Evolutionary conservation across 2,888 invertebrate genomes (phyloP).

Genomic region (Meliscaeva auricollis): DNA sequence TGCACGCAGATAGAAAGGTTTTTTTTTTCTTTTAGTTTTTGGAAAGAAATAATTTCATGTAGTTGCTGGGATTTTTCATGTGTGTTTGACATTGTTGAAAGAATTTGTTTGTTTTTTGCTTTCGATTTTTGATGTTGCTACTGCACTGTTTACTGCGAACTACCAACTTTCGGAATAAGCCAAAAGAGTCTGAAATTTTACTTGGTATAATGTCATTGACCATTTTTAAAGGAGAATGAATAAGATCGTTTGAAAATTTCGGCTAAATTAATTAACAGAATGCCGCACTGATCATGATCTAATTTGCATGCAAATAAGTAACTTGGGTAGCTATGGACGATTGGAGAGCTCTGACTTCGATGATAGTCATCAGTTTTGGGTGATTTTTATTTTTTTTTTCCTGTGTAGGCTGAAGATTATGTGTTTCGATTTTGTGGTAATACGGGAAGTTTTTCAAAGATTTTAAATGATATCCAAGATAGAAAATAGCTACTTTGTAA

Average conservation of each 20-base stretch:
- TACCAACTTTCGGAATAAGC: conserved; percentile 19
- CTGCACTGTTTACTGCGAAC: neutral
- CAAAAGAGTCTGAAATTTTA: neutral
- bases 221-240: conserved; percentile 35
- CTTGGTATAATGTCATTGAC: conserved; percentile 31
- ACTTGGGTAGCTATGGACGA: conserved; percentile 37
- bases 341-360: conserved; percentile 8
- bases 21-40: conserved; percentile 14
- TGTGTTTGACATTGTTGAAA: conserved; percentile 51
- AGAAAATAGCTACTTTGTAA: too few relatives aligned
- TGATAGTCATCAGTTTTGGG: conserved; percentile 30
- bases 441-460: too few relatives aligned
- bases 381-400: neutral
- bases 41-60: conserved; percentile 33
- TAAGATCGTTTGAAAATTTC: conserved; percentile 39
- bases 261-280: conserved; percentile 67
- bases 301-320: conserved; percentile 57
- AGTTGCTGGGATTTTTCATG: conserved; percentile 45
- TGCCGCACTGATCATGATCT: conserved; percentile 47
- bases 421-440: too few relatives aligned
- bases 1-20: conserved; percentile 61
- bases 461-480: too few relatives aligned
- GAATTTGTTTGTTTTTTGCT: conserved; percentile 28
- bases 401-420: conserved; percentile 8
- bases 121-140: conserved; percentile 2